phyloP scores from a whole-genome alignment of 2,113 vertebrate species.

The Desmodus rotundus region DNA sequence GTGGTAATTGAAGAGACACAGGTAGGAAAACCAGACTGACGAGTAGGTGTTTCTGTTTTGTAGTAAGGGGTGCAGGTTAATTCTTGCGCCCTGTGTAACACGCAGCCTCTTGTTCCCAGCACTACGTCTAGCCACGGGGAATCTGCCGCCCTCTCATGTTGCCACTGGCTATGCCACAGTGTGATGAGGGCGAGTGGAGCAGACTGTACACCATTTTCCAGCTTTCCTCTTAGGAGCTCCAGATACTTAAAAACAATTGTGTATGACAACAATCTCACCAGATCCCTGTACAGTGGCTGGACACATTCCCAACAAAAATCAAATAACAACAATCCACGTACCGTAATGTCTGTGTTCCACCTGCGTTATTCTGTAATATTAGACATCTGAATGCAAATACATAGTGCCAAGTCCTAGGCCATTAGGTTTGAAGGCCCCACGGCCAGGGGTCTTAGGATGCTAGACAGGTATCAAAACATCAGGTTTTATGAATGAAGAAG shows the following conservation, averaged over 20 bases:
- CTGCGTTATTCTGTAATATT: neutral
- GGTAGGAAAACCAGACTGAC: neutral
- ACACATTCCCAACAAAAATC: neutral
- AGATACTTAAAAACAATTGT: constrained; percentile 23
- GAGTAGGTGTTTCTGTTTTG: neutral
- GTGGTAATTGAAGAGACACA: neutral
- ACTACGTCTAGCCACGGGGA: neutral
- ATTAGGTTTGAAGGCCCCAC: neutral
- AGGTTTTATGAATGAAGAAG: constrained; percentile 41
- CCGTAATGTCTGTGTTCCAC: neutral
- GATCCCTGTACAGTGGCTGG: neutral
- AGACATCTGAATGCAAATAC: neutral
- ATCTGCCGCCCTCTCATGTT: neutral
- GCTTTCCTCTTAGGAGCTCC: neutral
- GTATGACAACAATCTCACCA: neutral
- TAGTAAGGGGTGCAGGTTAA: neutral
- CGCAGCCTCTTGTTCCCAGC: neutral
- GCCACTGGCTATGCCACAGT: neutral
- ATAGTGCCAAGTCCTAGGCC: neutral
- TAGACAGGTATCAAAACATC: constrained; percentile 14
- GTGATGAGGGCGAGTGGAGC: neutral
- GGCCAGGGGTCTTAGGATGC: neutral
- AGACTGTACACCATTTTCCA: neutral
- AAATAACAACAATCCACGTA: neutral
- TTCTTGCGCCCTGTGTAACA: neutral